Evolutionary conservation across 2,888 invertebrate species (phyloP).

Genomic region (Drosophila monieri): DNA sequence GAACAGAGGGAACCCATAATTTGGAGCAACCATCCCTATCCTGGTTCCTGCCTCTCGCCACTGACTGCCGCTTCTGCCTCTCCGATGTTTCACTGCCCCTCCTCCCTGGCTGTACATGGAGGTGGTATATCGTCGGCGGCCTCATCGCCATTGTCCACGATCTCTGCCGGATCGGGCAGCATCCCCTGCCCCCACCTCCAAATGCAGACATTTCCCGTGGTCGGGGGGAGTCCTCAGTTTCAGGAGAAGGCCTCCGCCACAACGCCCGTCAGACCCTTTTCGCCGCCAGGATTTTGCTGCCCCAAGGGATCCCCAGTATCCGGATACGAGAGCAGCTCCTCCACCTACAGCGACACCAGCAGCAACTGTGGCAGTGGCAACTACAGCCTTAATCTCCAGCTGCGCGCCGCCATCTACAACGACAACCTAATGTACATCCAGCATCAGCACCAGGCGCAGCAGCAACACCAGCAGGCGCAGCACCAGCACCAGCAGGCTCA

Average conservation of each 20-base stretch:
- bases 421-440: slow-evolving; percentile 83
- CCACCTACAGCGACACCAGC: slow-evolving; percentile 82
- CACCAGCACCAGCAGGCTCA: slow-evolving; percentile 78
- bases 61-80: slow-evolving; percentile 1
- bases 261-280: slow-evolving; percentile 72
- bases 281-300: slow-evolving; percentile 83
- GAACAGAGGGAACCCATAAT: slow-evolving; percentile 81
- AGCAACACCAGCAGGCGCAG: slow-evolving; percentile 60
- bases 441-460: slow-evolving; percentile 69
- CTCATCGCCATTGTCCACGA: slow-evolving; percentile 74
- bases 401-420: slow-evolving; percentile 86
- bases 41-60: slow-evolving; percentile 34
- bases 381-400: slow-evolving; percentile 85
- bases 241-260: slow-evolving; percentile 44
- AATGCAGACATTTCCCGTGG: slow-evolving; percentile 71
- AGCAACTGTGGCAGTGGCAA: slow-evolving; percentile 47
- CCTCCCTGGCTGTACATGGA: slow-evolving; percentile 12
- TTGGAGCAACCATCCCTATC: slow-evolving; percentile 80
- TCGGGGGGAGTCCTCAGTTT: slow-evolving; percentile 78
- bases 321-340: slow-evolving; percentile 84
- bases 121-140: slow-evolving; percentile 29
- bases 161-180: slow-evolving; percentile 14
- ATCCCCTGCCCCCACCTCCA: not conserved
- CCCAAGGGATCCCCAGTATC: slow-evolving; percentile 84
- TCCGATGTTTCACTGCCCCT: slow-evolving; percentile 41